Evolutionary conservation across 2,797 vertebrate species (phyloP), one percentile per base, ranked within the genome.

Genomic region (Sebastes itinus): DNA sequence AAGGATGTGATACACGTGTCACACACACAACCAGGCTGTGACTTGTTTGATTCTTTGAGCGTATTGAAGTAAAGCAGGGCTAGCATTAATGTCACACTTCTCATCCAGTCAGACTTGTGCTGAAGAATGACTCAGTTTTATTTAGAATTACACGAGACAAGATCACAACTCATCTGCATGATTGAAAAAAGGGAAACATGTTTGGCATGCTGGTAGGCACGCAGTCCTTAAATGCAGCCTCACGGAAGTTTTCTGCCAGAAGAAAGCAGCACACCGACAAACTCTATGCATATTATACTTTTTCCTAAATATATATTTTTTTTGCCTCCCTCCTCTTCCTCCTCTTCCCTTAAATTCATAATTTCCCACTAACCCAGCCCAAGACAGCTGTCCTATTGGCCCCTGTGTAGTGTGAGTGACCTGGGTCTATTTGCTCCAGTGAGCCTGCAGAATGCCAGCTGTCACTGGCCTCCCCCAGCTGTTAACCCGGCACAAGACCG

Each of bases 371-470:
- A 62, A 66, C 77, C 70, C 69, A 68, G 67, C 80, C 85, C 59
- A 14, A 42, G 58, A 75, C 91, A 91, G 88, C 78, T 91, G 88
- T 87, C 78, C 55, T 2, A 58, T 68, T 64, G 85, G 86, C 72
- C 56, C 28, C 6, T 5, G 59, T 59, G 67, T 25, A 27, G 73
- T 52, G 62, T 7, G 64, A 87, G 71, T 71, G 77, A 64, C 77
- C 72, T 42, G 65, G 84, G 63, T 82, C 55, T 60, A 33, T 87
- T 85, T 81, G 90, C 84, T 84, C 72, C 81, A 88, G 72, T 80
- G 85, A 86, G 80, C 83, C 71, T 82, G 82, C 85, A 90, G 88
- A 88, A 84, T 75, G 85, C 89, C 93, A 92, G 90, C 91, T 94
- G 92, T 92, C 88, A 78, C 82, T 25, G 28, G 62, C 70, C 77